phyloP scores from a whole-genome alignment of 2,888 invertebrate species.

The Sinohyriopsis cumingii region DNA sequence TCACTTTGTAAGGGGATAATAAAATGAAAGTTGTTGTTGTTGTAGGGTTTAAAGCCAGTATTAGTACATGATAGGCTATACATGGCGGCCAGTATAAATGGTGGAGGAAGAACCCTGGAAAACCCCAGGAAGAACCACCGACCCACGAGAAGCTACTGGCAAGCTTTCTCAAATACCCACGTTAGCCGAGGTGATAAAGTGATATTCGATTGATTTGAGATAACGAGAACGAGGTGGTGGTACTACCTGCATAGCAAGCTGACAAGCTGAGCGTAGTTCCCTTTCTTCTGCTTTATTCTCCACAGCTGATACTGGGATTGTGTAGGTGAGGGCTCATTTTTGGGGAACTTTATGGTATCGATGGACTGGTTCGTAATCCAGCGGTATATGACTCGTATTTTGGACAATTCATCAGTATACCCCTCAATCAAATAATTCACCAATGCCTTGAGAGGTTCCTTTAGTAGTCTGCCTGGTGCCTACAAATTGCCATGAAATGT shows the following conservation, averaged over 20 bases:
- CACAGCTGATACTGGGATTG: slow-evolving; percentile 59
- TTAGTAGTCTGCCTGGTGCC: slow-evolving; percentile 46
- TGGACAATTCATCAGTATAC: slow-evolving; percentile 37
- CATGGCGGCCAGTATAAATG: too few species aligned
- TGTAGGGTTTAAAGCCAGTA: too few species aligned
- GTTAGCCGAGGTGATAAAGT: too few species aligned
- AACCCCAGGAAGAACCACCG: too few species aligned
- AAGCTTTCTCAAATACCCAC: too few species aligned
- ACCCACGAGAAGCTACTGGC: too few species aligned
- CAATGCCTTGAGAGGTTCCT: slow-evolving; percentile 39
- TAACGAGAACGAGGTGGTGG: too few species aligned
- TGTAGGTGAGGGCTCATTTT: slow-evolving; percentile 49
- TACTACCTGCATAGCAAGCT: slow-evolving; percentile 56
- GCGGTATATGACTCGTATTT: slow-evolving; percentile 57
- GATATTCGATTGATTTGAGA: too few species aligned
- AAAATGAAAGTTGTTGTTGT: too few species aligned
- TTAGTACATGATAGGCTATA: too few species aligned
- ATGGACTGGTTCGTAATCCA: slow-evolving; percentile 60
- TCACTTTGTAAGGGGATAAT: too few species aligned
- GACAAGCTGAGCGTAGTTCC: slow-evolving; percentile 64
- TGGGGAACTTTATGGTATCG: slow-evolving; percentile 43
- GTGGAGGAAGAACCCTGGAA: too few species aligned
- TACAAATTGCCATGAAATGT: slow-evolving; percentile 8
- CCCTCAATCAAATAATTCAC: slow-evolving; percentile 46
- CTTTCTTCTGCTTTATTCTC: slow-evolving; percentile 60